These are phyloP conservation scores for Sylvia atricapilla DNA, from an alignment of 2,113 vertebrate genomes.

Conservation along the genomic window DNA sequence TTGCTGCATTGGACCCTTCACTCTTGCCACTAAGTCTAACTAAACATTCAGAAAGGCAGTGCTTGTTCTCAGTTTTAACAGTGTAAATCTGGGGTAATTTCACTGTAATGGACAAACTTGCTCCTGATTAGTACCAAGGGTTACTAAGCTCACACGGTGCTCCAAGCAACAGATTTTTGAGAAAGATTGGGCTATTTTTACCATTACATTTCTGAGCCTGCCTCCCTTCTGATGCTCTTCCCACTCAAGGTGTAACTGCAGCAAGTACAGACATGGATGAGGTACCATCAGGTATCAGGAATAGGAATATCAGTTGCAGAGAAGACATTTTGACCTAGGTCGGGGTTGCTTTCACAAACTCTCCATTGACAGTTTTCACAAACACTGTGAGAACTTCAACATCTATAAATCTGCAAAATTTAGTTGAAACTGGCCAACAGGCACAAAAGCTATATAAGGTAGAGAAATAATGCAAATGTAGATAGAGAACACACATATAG, in stretches of 20 bases:
- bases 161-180: neutral
- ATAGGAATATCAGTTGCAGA: neutral
- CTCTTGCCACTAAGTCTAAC: neutral
- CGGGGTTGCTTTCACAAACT: neutral
- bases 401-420: neutral
- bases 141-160: neutral
- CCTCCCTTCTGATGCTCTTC: neutral
- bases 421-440: neutral
- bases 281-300: neutral
- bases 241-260: neutral
- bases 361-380: neutral
- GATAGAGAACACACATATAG: neutral
- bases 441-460: neutral
- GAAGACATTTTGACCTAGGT: neutral
- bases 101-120: neutral
- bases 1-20: neutral
- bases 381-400: neutral
- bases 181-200: neutral
- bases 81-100: neutral
- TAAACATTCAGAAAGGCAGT: neutral
- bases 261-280: neutral
- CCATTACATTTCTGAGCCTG: neutral
- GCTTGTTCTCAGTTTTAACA: neutral
- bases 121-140: neutral
- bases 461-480: neutral